Base-by-base conservation (phyloP, 2,888 invertebrate genomes). In the Ypsolopha scabrella region DNA sequence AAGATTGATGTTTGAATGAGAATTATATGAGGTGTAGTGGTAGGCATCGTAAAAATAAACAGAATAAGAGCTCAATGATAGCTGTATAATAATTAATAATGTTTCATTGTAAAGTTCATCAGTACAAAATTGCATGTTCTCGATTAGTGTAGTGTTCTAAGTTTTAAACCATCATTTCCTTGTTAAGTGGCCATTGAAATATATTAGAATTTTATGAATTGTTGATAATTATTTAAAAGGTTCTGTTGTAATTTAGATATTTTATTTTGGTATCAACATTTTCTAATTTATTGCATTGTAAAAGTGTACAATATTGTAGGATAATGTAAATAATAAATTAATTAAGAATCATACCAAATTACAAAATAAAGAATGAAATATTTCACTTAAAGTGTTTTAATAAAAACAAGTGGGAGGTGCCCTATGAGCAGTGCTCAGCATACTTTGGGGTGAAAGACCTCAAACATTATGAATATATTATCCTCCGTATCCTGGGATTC, bases 301-400 rank as follows among this genome's bases (percentile, higher is more conserved):
- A 37, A 13, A 48, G 7, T 37, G 39, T 49, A 49, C 33, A 49
- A 49, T 41, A 34, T n/a, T 33, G n/a, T 39, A 41, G 41, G 9
- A 41, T 34, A 49, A 24, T 49, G 49, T 49, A 49, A 49, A 49
- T 49, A n/a, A 49, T 33, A 10, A 47, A 13, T n/a, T 49, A 33
- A 33, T 43, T 50, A 50, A 43, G 50, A 36, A 43, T 41, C 14
- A 49, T 24, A 49, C 49, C 49, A 49, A 49, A 49, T 49, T 52
- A 43, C 11, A 46, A 46, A 14, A 41, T 50, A 48, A 8, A 38
- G 14, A 13, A 48, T 38, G 24, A 24, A 24, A 24, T 24, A 24
- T 24, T 24, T 24, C 24, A 24, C 24, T 3, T 24, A 24, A 24
- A 24, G 24, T 24, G 24, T 24, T 24, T 24, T 24, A 24, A 2